Base-by-base conservation (phyloP, 2,113 vertebrate species). In the Clinocottus analis region DNA sequence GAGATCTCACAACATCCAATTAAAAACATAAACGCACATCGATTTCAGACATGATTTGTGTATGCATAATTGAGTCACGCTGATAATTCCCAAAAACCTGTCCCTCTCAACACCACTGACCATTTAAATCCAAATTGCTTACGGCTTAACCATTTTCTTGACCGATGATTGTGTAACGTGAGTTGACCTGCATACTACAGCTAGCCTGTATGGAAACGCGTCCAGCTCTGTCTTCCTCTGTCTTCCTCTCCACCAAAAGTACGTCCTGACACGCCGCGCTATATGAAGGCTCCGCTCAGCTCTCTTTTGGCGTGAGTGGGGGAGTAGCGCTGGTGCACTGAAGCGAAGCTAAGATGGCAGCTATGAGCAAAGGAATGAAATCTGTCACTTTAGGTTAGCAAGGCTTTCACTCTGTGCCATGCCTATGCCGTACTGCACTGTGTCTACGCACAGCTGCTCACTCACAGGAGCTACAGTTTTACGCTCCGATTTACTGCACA, bases 291-390 rank as follows among this genome's bases (percentile, higher is more conserved):
- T 59, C 79, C 61, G 69, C 77, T 81, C 82, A 47, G 59, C 53
- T 65, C 51, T 74, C 61, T 80, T 63, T 76, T 75, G 77, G 75
- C 49, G 27, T 68, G 67, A 60, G 81, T 61, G 69, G 66, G 61
- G 66, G 56, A 58, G 77, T 60, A 72, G 65, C 2, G 17, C 51
- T n/a, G 37, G 72, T 59, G 80, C 83, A 76, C 79, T 86, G 89
- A 93, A 82, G 90, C 88, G 69, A 82, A 87, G 85, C 90, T 90
- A 90, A 94, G 87, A 89, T 90, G 90, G 87, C 88, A 92, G 87
- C 89, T 89, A 72, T 72, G 72, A 89, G 90, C 84, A 75, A 84
- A 82, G 90, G 87, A 93, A 93, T 90, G 85, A 90, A 93, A 91
- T 84, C 84, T 92, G 91, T 94, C 92, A 90, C 87, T 90, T 87